A percentile compares a stretch with the other conserved stretches of the same genome.
phyloP scores from a whole-genome alignment of 2,113 vertebrate genomes.

The Otis tarda region DNA sequence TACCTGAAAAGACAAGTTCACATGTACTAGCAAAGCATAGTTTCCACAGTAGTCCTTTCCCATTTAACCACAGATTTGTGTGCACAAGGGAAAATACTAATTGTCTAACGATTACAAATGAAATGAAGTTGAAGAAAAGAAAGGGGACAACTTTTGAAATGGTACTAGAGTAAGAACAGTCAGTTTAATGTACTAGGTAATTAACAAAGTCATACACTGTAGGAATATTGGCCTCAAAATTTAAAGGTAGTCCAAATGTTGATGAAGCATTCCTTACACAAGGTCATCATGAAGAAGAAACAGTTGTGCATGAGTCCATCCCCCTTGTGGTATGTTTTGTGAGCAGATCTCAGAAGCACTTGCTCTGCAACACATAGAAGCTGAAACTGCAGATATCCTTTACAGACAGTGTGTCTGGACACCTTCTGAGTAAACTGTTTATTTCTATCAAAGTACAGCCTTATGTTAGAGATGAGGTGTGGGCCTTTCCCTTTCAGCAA shows the following conservation, averaged over 20 bases:
- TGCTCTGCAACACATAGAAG: background rate
- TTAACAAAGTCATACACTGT: background rate
- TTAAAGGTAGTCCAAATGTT: background rate
- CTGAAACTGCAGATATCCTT: background rate
- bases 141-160: background rate
- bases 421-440: background rate
- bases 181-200: background rate
- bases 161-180: background rate
- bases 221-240: background rate
- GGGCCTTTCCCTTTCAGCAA: background rate
- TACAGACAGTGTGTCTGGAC: background rate
- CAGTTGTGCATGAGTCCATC: background rate
- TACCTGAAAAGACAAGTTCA: background rate
- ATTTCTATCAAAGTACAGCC: background rate
- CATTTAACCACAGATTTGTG: background rate
- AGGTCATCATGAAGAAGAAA: background rate
- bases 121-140: background rate
- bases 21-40: rapidly evolving
- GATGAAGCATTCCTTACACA: background rate
- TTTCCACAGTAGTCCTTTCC: background rate
- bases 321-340: background rate
- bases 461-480: background rate
- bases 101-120: background rate
- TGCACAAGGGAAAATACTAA: background rate
- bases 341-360: background rate